These are phyloP conservation scores for Delichon dasypus DNA, from an alignment of 2,797 vertebrate genomes.

Conservation along the genomic window DNA sequence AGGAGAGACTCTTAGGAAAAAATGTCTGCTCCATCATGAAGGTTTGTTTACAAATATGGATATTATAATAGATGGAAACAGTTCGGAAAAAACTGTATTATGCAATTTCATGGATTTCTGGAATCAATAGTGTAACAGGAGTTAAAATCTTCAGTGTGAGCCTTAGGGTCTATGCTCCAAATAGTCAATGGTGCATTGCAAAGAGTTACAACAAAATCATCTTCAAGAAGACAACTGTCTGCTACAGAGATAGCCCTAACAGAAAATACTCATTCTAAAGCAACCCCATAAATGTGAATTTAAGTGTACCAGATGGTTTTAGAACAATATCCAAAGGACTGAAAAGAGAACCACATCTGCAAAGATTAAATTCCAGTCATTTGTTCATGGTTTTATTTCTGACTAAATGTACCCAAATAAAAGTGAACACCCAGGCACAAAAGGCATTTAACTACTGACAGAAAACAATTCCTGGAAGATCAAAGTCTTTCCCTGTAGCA, in stretches of 20 bases:
- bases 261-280: neutral
- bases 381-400: neutral
- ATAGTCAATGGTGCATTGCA: neutral
- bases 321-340: neutral
- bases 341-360: neutral
- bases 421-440: neutral
- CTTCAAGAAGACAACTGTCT: neutral
- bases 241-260: neutral
- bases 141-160: neutral
- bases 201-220: neutral
- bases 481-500: neutral
- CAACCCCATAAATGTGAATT: neutral
- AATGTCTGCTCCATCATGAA: neutral
- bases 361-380: neutral
- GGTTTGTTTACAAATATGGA: neutral
- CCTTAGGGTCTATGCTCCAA: neutral
- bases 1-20: slow-evolving; percentile 24
- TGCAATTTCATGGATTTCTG: neutral
- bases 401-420: neutral
- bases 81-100: neutral
- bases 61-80: neutral
- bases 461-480: neutral
- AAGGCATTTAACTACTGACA: neutral
- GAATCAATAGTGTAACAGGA: neutral
- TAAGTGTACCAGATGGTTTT: neutral